Conservation (phyloP, 2,888 invertebrate genomes). For the Hetaerina titia region DNA sequence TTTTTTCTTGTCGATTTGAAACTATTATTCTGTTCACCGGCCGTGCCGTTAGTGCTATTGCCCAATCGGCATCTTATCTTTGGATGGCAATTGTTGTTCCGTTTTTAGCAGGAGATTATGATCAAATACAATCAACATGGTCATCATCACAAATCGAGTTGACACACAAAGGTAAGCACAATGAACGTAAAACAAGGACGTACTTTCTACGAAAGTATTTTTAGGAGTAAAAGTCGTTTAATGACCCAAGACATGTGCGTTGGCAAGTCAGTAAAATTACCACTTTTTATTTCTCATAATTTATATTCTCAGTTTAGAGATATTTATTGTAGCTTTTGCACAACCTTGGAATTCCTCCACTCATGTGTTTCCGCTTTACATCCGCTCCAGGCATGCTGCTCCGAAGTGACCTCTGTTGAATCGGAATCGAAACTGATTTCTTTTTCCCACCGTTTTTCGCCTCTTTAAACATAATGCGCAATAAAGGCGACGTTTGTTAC, state of each 20-base stretch:
- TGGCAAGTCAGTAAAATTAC: not conserved
- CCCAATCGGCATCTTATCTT: not conserved
- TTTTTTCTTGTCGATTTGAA: too few species aligned
- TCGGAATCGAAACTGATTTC: not conserved
- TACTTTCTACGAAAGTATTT: constrained; percentile 5
- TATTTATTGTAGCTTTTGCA: not conserved
- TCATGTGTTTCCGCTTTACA: not conserved
- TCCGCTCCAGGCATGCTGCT: not conserved
- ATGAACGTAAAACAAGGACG: not conserved
- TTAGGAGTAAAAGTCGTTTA: not conserved
- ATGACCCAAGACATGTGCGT: not conserved
- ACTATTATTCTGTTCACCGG: too few species aligned
- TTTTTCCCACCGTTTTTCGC: not conserved
- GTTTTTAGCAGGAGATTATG: not conserved
- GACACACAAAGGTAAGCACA: not conserved
- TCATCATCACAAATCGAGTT: not conserved
- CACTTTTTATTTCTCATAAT: not conserved
- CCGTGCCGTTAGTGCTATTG: not conserved
- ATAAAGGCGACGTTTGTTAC: too few species aligned
- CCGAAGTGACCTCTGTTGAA: not conserved
- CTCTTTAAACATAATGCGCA: not conserved
- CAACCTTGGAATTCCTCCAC: not conserved
- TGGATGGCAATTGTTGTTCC: not conserved
- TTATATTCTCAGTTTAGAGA: not conserved
- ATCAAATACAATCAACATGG: not conserved